Conservation (phyloP, 2,888 invertebrate species). For the Macroteleia sp. region DNA sequence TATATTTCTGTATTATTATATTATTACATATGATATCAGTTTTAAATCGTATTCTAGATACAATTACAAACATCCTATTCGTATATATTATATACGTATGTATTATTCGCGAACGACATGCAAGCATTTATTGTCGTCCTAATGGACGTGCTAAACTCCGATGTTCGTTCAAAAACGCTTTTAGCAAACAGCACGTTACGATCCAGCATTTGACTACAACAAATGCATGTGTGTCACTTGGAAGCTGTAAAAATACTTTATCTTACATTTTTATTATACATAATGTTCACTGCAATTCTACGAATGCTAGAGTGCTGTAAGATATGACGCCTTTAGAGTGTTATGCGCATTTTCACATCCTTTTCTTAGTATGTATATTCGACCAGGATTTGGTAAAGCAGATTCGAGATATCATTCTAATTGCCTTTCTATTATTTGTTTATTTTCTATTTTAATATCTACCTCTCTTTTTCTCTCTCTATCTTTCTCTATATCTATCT, state of each 20-base stretch:
- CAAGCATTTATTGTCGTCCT: constrained; percentile 34
- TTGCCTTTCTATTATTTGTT: constrained; percentile 35
- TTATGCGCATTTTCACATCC: constrained; percentile 77
- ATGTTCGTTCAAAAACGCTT: constrained; percentile 2
- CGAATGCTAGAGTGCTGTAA: constrained; percentile 84
- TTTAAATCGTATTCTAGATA: constrained; percentile 47
- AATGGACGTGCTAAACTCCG: constrained; percentile 18
- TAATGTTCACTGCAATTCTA: constrained; percentile 74
- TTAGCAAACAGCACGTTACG: too few relatives aligned
- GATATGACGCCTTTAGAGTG: constrained; percentile 81
- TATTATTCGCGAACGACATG: constrained; percentile 55
- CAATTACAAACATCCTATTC: constrained; percentile 52
- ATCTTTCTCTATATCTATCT: too few relatives aligned
- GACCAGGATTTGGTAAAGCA: constrained; percentile 70
- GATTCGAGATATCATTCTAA: constrained; percentile 66
- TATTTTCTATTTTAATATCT: too few relatives aligned
- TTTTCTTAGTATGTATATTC: constrained; percentile 68
- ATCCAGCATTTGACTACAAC: constrained; percentile 14
- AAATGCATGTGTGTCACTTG: constrained; percentile 45
- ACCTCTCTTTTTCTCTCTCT: too few relatives aligned
- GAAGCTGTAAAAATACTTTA: constrained; percentile 53
- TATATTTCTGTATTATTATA: too few relatives aligned
- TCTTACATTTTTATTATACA: constrained; percentile 51
- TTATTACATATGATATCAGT: constrained; percentile 27
- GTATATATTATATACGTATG: constrained; percentile 56